Base-by-base conservation (phyloP, 1,140 invertebrate genomes). In the Chlorops oryzae region DNA sequence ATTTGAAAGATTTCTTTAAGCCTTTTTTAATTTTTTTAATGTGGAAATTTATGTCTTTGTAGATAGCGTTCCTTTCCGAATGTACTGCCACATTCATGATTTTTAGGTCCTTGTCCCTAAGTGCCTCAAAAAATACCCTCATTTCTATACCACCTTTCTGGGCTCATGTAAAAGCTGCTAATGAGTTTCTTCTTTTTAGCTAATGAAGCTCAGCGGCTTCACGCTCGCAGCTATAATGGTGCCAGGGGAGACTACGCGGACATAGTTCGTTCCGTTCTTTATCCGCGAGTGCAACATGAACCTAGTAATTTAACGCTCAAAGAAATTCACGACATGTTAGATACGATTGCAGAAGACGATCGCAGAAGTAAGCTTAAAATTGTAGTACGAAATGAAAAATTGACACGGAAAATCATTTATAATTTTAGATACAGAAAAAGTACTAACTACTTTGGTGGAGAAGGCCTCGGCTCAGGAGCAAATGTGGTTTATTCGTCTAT, bases 401-500 rank as follows among this genome's bases (percentile, higher is more conserved):
- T 32, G 7, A 32, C n/a, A n/a, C n/a, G n/a, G n/a, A n/a, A n/a
- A n/a, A n/a, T n/a, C n/a, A n/a, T n/a, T 58, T 42, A 24, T 12
- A 27, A 13, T 40, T 75, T 65, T 67, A 62, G 74, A 68, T 2
- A 73, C 80, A 39, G 76, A 80, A 53, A 63, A 78, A 41, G 75
- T 74, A 46, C 61, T 87, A 17, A 70, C 75, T 3, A 62, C 72
- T 25, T 67, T 86, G 39, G 58, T 85, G 3, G 73, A 77, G 18
- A 74, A 75, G 34, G 75, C 85, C 57, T 81, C 80, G n/a, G 79
- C 85, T 2, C 52, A 80, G 21, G 89, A 95, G 65, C 79, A 90
- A 51, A 92, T 92, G 74, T 96, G 92, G 92, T 72, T 96, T 0
- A 86, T 93, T 3, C 75, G 90, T 54, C 85, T 96, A 43, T 80